phyloP scores from a whole-genome alignment of 2,113 vertebrate species.

The Psettodes erumei region DNA sequence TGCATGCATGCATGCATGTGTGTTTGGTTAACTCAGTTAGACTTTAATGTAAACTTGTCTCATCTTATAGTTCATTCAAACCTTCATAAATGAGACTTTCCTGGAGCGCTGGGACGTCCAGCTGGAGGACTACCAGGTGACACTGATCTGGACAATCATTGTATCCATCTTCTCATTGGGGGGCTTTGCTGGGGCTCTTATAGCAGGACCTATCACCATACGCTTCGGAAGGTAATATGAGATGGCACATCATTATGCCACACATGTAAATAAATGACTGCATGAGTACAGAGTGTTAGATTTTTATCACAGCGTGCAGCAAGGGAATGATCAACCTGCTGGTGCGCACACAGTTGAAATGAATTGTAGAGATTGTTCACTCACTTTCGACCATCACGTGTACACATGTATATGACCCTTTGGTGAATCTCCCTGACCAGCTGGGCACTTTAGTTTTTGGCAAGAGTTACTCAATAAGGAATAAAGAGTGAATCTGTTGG shows the following conservation, averaged over 20 bases:
- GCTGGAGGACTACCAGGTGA: slow-evolving; percentile 80
- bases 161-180: slow-evolving; percentile 90
- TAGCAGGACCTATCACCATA: slow-evolving; percentile 90
- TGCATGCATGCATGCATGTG: background rate
- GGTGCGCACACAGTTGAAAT: background rate
- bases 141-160: slow-evolving; percentile 90
- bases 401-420: background rate
- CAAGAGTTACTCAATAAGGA: background rate
- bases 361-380: slow-evolving; percentile 2
- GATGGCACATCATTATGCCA: background rate
- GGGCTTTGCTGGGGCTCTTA: slow-evolving; percentile 86
- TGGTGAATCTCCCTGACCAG: background rate
- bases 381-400: slow-evolving; percentile 1
- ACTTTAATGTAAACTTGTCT: slow-evolving; percentile 22
- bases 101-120: slow-evolving; percentile 79
- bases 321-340: slow-evolving; percentile 38
- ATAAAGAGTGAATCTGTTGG: background rate
- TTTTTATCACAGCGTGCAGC: background rate
- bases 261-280: background rate
- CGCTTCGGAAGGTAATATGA: slow-evolving; percentile 86
- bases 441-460: background rate
- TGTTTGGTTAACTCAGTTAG: slow-evolving; percentile 2
- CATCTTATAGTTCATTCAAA: slow-evolving; percentile 86
- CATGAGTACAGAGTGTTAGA: background rate
- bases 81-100: slow-evolving; percentile 88